phyloP scores from a whole-genome alignment of 2,888 invertebrate species.

The Pharmacophagus antenor region DNA sequence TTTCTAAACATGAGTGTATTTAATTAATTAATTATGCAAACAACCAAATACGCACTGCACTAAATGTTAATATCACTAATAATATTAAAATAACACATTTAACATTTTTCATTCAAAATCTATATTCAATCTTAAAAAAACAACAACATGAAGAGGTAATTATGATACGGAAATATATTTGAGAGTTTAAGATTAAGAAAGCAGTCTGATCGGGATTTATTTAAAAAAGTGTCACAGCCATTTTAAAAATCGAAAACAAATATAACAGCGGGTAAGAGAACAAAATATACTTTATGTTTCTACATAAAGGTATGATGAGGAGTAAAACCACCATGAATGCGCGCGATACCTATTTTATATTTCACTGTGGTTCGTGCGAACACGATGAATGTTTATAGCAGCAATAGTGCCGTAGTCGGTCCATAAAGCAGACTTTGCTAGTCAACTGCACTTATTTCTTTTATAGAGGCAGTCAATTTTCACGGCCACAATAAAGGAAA shows the following conservation, averaged over 20 bases:
- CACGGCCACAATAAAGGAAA: slow-evolving; percentile 29
- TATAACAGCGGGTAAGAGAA: not conserved
- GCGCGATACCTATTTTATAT: slow-evolving; percentile 20
- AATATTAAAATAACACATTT: too few relatives aligned
- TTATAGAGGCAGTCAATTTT: slow-evolving; percentile 40
- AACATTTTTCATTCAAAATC: too few relatives aligned
- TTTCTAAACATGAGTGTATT: too few relatives aligned
- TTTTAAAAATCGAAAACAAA: not conserved
- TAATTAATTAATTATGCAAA: not conserved
- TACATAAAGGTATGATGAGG: not conserved
- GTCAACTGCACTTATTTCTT: slow-evolving; percentile 52
- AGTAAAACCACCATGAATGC: slow-evolving; percentile 1
- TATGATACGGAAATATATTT: too few relatives aligned
- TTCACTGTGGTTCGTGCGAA: slow-evolving; percentile 49
- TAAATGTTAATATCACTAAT: too few relatives aligned
- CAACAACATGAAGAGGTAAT: too few relatives aligned
- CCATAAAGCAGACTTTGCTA: slow-evolving; percentile 66
- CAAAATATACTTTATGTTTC: not conserved
- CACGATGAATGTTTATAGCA: slow-evolving; percentile 61
- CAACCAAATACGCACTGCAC: not conserved
- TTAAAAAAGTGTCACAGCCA: not conserved
- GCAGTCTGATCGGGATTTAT: too few relatives aligned
- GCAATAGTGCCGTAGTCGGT: slow-evolving; percentile 55
- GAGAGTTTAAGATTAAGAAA: too few relatives aligned
- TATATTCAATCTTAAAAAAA: too few relatives aligned